Evolutionary conservation across 2,888 invertebrate genomes (phyloP).

Genomic region (Brenthis daphne): DNA sequence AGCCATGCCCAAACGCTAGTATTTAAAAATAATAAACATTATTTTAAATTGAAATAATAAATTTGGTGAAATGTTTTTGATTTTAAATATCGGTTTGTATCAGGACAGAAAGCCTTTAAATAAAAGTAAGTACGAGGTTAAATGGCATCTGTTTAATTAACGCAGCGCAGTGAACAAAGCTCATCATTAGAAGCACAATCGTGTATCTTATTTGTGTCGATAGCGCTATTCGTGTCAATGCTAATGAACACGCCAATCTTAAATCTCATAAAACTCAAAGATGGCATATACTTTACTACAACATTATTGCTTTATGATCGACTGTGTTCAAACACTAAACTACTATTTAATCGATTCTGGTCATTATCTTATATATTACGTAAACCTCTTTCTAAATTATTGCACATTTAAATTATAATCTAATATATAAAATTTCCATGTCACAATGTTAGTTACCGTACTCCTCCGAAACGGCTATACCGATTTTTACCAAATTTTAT

Average conservation of each 20-base stretch:
- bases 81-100: conserved; percentile 13
- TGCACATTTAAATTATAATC: conserved; percentile 13
- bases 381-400: conserved; percentile 9
- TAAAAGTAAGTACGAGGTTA: conserved; percentile 35
- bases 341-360: conserved; percentile 14
- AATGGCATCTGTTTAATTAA: conserved; percentile 54
- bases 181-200: conserved; percentile 47
- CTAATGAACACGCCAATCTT: conserved; percentile 67
- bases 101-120: conserved; percentile 30
- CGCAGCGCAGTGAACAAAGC: conserved; percentile 49
- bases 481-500: too few species aligned
- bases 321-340: conserved; percentile 5
- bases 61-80: neutral
- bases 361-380: conserved; percentile 13
- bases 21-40: too few species aligned
- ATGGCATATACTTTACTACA: conserved; percentile 23
- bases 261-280: conserved; percentile 53
- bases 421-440: too few species aligned
- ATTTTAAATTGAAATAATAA: too few species aligned
- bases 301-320: conserved; percentile 36
- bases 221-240: conserved; percentile 66
- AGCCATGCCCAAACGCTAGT: too few species aligned
- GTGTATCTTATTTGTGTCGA: conserved; percentile 53
- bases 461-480: too few species aligned
- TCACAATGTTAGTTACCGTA: too few species aligned